phyloP scores from a whole-genome alignment of 2,888 invertebrate species.

The Andrena praecox region DNA sequence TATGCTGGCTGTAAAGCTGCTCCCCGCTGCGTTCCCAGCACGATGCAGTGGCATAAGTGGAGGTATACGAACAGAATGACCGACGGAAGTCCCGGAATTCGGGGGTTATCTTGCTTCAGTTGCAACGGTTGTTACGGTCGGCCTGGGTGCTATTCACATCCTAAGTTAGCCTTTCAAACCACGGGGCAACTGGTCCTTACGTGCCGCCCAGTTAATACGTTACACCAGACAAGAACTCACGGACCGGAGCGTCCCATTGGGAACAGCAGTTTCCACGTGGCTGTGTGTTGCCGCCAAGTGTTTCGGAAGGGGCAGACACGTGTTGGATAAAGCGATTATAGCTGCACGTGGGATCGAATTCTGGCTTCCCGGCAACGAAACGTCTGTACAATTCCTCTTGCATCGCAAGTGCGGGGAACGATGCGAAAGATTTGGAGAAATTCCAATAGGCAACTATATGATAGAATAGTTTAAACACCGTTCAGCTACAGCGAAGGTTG shows the following conservation, averaged over 20 bases:
- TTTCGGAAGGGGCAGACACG: constrained; percentile 24
- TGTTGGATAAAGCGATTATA: constrained; percentile 19
- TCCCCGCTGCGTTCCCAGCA: background rate
- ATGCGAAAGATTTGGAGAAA: too few species aligned
- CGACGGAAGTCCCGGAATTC: constrained; percentile 23
- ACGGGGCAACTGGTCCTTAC: constrained; percentile 42
- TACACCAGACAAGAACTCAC: constrained; percentile 29
- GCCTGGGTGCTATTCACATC: constrained; percentile 54
- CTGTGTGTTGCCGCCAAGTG: background rate
- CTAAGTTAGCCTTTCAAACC: constrained; percentile 53
- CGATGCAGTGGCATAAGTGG: constrained; percentile 33
- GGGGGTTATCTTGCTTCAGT: constrained; percentile 68
- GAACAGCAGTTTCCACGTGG: constrained; percentile 23
- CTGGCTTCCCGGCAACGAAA: background rate
- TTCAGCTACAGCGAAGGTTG: too few species aligned
- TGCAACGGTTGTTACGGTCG: constrained; percentile 66
- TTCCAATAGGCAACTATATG: too few species aligned
- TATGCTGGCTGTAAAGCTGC: constrained; percentile 4
- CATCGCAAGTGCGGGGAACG: too few species aligned
- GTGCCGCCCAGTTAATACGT: constrained; percentile 47
- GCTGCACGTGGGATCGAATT: constrained; percentile 12
- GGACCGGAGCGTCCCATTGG: constrained; percentile 27
- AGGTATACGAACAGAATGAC: constrained; percentile 47
- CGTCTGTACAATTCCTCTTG: background rate
- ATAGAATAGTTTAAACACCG: too few species aligned